These are phyloP conservation scores for Gila orcuttii DNA, from an alignment of 2,113 vertebrate genomes.

Conservation along the genomic window DNA sequence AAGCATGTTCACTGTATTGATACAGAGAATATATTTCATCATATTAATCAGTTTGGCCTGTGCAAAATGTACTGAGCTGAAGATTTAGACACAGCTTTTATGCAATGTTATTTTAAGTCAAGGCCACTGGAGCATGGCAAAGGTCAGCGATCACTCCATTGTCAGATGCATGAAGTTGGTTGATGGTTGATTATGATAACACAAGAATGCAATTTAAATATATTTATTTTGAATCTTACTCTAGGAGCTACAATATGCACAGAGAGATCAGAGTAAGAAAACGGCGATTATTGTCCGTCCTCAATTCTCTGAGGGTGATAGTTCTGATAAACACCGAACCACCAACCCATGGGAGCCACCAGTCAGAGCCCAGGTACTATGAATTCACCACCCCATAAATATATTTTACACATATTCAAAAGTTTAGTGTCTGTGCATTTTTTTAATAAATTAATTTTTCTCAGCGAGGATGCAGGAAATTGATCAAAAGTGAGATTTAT, in stretches of 20 bases:
- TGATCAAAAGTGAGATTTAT: not conserved
- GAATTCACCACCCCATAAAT: not conserved
- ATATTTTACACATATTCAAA: not conserved
- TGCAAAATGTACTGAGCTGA: conserved; percentile 25
- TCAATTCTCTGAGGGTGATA: conserved; percentile 43
- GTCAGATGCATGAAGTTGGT: conserved; percentile 6
- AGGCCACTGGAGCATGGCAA: conserved; percentile 40
- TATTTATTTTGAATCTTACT: not conserved
- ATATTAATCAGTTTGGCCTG: conserved; percentile 21
- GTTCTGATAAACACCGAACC: conserved; percentile 21
- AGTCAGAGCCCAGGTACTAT: conserved; percentile 29
- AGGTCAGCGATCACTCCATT: conserved; percentile 35
- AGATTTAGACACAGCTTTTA: conserved; percentile 42
- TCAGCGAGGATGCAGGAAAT: not conserved
- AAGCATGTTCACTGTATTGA: not conserved
- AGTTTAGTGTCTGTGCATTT: not conserved
- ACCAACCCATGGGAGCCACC: conserved; percentile 51
- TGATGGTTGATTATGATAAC: not conserved
- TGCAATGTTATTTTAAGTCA: conserved; percentile 44
- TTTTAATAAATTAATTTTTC: not conserved
- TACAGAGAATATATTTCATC: not conserved
- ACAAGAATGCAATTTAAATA: not conserved
- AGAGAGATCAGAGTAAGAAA: conserved; percentile 61
- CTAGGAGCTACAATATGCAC: conserved; percentile 74
- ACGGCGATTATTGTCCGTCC: conserved; percentile 29